A percentile compares a stretch with the other conserved stretches of the same genome.
Evolutionary conservation across 2,113 vertebrate genomes (phyloP).

Genomic region (Pycnonotus jocosus): DNA sequence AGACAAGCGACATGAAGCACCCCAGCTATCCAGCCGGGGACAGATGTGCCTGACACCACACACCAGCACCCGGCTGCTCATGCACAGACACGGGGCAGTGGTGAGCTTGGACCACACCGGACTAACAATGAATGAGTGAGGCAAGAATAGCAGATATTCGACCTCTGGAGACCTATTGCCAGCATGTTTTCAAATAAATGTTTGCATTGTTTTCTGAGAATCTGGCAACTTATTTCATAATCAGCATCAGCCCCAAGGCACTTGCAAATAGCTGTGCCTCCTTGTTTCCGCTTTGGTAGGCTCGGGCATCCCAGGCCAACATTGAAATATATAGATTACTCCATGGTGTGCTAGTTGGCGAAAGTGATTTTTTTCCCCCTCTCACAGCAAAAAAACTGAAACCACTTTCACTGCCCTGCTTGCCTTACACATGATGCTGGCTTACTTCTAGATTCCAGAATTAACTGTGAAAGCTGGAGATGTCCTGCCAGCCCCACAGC

Average conservation of each 20-base stretch:
- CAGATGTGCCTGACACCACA: fast-evolving
- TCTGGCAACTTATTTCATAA: not conserved
- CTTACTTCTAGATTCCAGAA: not conserved
- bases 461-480: not conserved
- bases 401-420: not conserved
- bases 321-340: not conserved
- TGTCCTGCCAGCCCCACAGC: not conserved
- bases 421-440: not conserved
- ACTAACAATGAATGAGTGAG: not conserved
- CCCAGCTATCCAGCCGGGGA: not conserved
- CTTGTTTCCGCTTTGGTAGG: not conserved
- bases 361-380: not conserved
- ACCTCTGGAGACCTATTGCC: not conserved
- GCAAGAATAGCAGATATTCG: not conserved
- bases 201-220: not conserved
- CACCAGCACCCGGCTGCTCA: fast-evolving
- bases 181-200: not conserved
- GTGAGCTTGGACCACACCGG: not conserved
- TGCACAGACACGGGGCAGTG: fast-evolving
- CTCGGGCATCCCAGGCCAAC: not conserved
- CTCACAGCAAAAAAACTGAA: not conserved
- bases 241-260: not conserved
- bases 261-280: not conserved
- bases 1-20: not conserved
- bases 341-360: not conserved